phyloP scores from a whole-genome alignment of 1,140 invertebrate species.

The Brachionus asplanchnoidis region DNA sequence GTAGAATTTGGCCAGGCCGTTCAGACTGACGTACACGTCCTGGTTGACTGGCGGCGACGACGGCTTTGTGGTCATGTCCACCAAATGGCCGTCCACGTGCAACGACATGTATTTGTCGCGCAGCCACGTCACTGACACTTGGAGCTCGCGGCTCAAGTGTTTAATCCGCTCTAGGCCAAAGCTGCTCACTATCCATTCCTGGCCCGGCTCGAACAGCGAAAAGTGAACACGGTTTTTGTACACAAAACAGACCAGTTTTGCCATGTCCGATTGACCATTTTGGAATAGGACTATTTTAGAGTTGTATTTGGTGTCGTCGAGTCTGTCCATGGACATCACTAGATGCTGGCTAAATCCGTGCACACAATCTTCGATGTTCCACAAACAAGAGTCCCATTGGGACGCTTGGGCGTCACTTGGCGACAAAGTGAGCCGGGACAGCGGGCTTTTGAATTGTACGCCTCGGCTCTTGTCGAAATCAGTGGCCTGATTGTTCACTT shows the following conservation, averaged over 20 bases:
- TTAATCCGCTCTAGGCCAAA: background rate
- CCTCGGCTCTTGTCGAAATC: background rate
- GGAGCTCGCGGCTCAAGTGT: background rate
- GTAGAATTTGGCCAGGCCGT: background rate
- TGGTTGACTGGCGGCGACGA: slow-evolving; percentile 37
- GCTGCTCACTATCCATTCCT: slow-evolving; percentile 38
- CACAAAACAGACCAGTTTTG: slow-evolving; percentile 19
- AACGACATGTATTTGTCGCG: slow-evolving; percentile 16
- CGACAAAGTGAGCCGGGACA: background rate
- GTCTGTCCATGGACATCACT: slow-evolving; percentile 3
- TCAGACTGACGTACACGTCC: background rate
- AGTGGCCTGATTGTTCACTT: slow-evolving; percentile 4
- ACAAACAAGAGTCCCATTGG: slow-evolving; percentile 18
- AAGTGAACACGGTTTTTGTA: slow-evolving; percentile 4
- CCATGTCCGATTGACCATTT: slow-evolving; percentile 20
- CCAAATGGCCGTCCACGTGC: slow-evolving; percentile 6
- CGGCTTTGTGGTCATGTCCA: slow-evolving; percentile 31
- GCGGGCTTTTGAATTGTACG: background rate
- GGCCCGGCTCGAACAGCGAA: background rate
- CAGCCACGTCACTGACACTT: background rate
- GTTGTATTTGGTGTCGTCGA: background rate
- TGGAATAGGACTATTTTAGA: background rate
- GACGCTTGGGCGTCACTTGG: background rate
- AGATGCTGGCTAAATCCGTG: slow-evolving; percentile 21
- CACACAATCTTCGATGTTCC: slow-evolving; percentile 28